Conservation (phyloP, 2,113 vertebrate genomes). For the Piliocolobus tephrosceles region DNA sequence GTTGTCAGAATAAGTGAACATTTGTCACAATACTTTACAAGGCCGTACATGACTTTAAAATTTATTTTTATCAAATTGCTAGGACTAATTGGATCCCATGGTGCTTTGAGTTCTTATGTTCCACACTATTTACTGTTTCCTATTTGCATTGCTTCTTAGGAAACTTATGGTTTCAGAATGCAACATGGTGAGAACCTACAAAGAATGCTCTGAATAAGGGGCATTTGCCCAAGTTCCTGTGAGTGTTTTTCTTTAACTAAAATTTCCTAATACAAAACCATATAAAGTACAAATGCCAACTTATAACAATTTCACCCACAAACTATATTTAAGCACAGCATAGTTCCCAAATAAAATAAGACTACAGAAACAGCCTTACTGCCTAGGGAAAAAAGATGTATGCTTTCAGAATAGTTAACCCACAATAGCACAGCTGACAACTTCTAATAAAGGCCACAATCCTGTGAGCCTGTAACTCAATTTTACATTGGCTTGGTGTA, state of each 20-base stretch:
- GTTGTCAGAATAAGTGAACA: background rate
- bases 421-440: conserved; percentile 34
- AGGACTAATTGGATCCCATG: background rate
- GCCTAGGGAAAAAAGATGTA: background rate
- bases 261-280: conserved; percentile 69
- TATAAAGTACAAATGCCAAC: conserved; percentile 33
- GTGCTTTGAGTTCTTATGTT: background rate
- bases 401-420: conserved; percentile 42
- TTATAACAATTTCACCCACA: conserved; percentile 69
- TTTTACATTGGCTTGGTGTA: conserved; percentile 30
- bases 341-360: conserved; percentile 70
- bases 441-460: conserved; percentile 43
- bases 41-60: background rate
- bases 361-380: conserved; percentile 54
- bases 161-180: background rate
- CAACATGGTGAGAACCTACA: background rate
- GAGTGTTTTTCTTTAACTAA: conserved; percentile 63
- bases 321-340: conserved; percentile 65
- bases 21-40: background rate
- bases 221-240: background rate
- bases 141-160: background rate
- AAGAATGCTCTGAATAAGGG: background rate
- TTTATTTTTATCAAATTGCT: background rate
- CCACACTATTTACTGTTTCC: background rate
- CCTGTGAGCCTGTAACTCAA: conserved; percentile 41